Percentiles rank a stretch among this genome's conserved stretches.
Evolutionary conservation across 1,140 invertebrate genomes (phyloP).

Genomic region (Cylas formicarius): DNA sequence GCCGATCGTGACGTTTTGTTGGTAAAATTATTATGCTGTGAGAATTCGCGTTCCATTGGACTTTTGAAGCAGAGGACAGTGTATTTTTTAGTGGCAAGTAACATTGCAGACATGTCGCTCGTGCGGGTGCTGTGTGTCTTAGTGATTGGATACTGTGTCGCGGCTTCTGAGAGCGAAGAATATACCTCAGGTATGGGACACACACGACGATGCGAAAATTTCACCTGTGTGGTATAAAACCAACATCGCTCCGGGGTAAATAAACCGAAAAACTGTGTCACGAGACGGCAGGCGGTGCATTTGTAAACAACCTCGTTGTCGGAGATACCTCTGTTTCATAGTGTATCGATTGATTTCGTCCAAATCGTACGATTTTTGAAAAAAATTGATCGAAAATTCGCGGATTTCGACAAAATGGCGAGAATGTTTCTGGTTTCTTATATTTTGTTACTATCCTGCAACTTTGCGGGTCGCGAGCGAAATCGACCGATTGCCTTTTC

Average conservation of each 20-base stretch:
- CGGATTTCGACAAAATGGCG: too few relatives aligned
- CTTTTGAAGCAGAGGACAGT: conserved; percentile 19
- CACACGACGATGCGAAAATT: too few relatives aligned
- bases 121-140: conserved; percentile 19
- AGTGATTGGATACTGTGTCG: conserved; percentile 19
- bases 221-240: conserved; percentile 14
- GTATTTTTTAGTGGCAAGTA: conserved; percentile 1
- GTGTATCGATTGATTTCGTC: too few relatives aligned
- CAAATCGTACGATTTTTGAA: too few relatives aligned
- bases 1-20: conserved; percentile 12
- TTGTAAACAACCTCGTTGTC: conserved; percentile 10
- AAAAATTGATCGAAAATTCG: too few relatives aligned
- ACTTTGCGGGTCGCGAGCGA: too few relatives aligned
- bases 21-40: conserved; percentile 1
- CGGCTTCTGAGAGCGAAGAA: conserved; percentile 15
- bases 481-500: too few relatives aligned
- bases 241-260: conserved; percentile 11
- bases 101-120: conserved; percentile 14
- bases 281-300: background rate
- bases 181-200: conserved; percentile 17
- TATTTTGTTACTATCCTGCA: too few relatives aligned
- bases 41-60: conserved; percentile 13
- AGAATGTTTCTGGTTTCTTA: too few relatives aligned
- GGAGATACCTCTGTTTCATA: too few relatives aligned
- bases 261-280: too few relatives aligned